Base-by-base conservation (phyloP, 2,888 invertebrate species). In the Apotomis betuletana region DNA sequence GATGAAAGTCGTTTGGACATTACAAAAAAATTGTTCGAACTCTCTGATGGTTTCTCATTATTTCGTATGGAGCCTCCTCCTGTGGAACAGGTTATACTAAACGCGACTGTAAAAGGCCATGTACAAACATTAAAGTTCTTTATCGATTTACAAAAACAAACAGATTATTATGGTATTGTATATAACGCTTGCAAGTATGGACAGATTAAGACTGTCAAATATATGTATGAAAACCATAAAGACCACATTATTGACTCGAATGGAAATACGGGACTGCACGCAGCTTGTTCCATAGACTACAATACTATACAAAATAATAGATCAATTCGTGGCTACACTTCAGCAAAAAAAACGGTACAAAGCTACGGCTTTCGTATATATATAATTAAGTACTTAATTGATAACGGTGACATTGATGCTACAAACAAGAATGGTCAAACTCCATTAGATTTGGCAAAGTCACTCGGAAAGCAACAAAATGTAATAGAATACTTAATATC, bases 11-110 rank as follows among this genome's bases (percentile, higher is more conserved):
- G 55, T 15, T 55, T 55, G 27, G 15, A 55, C 6, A 55, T 27
- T 8, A 27, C 27, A 55, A 55, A 55, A 55, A 27, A 55, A 15
- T 55, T 55, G 55, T 55, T 55, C 15, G 55, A 55, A 55, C 5
- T 27, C 9, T 27, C 27, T 27, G 55, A 13, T 55, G 55, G 27
- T 27, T 27, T 27, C 27, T 8, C 15, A 15, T 4, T 27, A 27
- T 4, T 13, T n/a, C 1, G 5, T 54, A 54, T 6, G 6, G 52
- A 5, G 13, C 8, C 3, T 55, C 6, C 4, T 55, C 6, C 55
- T 5, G 5, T n/a, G 5, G 27, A n/a, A n/a, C 6, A 15, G 55
- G 5, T 55, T 8, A 8, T 55, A 55, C 5, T 55, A 27, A 27
- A 8, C 8, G 55, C 55, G 3, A 27, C 55, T 55, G 27, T 27